Evolutionary conservation across 2,113 vertebrate genomes (phyloP).

Genomic region (Bambusicola thoracicus): DNA sequence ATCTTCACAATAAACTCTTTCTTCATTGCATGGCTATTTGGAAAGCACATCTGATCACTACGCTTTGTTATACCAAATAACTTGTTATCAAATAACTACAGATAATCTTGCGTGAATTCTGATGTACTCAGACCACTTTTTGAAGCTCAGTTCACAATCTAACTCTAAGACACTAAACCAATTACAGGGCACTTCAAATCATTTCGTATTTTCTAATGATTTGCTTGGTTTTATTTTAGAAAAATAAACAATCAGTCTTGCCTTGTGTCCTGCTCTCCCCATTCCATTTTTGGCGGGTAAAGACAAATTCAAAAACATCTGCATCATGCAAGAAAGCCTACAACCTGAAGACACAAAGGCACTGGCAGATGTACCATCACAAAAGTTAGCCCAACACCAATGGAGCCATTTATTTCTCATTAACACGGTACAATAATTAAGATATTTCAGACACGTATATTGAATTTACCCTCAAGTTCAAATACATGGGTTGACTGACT

Average conservation of each 20-base stretch:
- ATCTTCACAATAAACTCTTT: background rate
- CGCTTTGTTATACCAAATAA: background rate
- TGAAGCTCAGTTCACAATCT: background rate
- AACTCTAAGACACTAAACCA: background rate
- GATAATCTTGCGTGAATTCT: background rate
- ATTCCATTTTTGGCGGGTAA: too few relatives aligned
- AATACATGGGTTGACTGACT: background rate
- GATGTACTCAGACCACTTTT: background rate
- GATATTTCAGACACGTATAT: background rate
- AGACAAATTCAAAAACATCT: background rate
- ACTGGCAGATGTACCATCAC: background rate
- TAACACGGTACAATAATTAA: background rate
- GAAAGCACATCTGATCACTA: background rate
- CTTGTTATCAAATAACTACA: background rate
- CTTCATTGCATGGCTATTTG: background rate
- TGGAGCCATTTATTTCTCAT: background rate
- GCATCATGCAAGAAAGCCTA: background rate
- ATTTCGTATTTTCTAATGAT: background rate
- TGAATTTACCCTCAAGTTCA: background rate
- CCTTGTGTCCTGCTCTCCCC: too few relatives aligned
- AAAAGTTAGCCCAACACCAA: background rate
- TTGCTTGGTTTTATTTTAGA: background rate
- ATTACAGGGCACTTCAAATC: background rate
- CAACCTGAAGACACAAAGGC: background rate
- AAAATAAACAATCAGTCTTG: background rate